phyloP scores from a whole-genome alignment of 2,113 vertebrate species.

The Pica pica region DNA sequence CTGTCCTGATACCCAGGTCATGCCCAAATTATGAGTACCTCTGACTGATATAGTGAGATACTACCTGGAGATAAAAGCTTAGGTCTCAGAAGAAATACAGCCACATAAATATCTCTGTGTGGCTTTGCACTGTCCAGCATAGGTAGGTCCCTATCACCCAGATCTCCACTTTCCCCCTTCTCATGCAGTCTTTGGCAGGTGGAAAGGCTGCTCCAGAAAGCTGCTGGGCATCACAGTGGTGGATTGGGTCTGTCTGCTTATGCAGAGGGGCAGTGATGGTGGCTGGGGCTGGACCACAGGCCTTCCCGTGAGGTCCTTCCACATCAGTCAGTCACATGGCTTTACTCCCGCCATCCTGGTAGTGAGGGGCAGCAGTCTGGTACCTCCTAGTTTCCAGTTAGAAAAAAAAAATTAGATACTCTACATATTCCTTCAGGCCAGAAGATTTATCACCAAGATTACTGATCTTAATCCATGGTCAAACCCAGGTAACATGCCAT shows the following conservation, averaged over 20 bases:
- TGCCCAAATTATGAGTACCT: background rate
- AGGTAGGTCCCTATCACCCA: background rate
- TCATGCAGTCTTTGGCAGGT: background rate
- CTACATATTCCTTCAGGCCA: background rate
- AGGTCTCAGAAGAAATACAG: background rate
- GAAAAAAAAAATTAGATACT: background rate
- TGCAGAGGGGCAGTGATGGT: background rate
- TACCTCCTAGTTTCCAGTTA: background rate
- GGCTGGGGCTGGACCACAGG: background rate
- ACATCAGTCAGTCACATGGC: accelerated
- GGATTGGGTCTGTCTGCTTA: background rate
- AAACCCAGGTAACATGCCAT: accelerated
- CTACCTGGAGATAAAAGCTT: background rate
- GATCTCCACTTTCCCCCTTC: accelerated
- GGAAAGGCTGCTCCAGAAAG: background rate
- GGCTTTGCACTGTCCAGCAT: background rate
- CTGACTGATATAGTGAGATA: background rate
- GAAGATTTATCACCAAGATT: background rate
- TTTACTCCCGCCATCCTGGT: background rate
- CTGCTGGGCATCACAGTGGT: accelerated
- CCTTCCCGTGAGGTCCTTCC: background rate
- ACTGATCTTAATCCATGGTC: background rate
- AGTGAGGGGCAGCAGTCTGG: background rate
- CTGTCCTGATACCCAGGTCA: background rate
- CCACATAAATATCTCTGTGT: background rate